These are phyloP conservation scores for Yponomeuta sedellus DNA, from an alignment of 2,888 invertebrate species.

Conservation along the genomic window DNA sequence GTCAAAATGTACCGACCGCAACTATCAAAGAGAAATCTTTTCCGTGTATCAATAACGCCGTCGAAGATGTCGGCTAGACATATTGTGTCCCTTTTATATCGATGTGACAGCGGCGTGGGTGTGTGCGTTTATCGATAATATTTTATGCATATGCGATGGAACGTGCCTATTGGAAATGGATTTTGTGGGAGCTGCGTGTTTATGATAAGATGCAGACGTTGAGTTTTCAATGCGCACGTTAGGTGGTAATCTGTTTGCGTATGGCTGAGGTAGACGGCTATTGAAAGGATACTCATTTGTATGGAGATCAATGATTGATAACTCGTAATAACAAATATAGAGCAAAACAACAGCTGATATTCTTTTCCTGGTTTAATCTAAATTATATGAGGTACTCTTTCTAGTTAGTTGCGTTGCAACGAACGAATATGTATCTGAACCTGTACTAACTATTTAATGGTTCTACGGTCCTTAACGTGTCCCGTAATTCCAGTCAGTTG, in stretches of 20 bases:
- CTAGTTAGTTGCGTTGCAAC: no score
- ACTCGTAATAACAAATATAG: no score
- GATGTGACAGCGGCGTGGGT: slow-evolving; percentile 16
- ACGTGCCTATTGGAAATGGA: slow-evolving; percentile 17
- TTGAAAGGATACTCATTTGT: neutral
- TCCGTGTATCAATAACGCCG: slow-evolving; percentile 74
- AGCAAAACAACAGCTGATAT: no score
- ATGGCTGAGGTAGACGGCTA: neutral
- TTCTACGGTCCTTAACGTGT: no score
- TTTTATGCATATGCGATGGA: slow-evolving; percentile 18
- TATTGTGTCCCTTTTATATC: slow-evolving; percentile 42
- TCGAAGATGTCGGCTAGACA: slow-evolving; percentile 56
- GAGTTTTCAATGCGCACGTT: neutral
- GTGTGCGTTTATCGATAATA: slow-evolving; percentile 20
- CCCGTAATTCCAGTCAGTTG: no score
- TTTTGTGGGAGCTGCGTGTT: slow-evolving; percentile 5
- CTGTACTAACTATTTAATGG: no score
- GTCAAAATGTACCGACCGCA: slow-evolving; percentile 68
- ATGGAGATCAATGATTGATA: neutral
- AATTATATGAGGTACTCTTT: no score
- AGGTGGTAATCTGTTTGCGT: neutral
- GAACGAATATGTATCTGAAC: no score
- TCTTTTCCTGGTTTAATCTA: no score
- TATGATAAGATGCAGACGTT: slow-evolving; percentile 13
- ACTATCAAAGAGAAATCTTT: slow-evolving; percentile 78